These are phyloP conservation scores for Mormyrops boulengeri DNA, from an alignment of 2,797 vertebrate species.

Conservation along the genomic window DNA sequence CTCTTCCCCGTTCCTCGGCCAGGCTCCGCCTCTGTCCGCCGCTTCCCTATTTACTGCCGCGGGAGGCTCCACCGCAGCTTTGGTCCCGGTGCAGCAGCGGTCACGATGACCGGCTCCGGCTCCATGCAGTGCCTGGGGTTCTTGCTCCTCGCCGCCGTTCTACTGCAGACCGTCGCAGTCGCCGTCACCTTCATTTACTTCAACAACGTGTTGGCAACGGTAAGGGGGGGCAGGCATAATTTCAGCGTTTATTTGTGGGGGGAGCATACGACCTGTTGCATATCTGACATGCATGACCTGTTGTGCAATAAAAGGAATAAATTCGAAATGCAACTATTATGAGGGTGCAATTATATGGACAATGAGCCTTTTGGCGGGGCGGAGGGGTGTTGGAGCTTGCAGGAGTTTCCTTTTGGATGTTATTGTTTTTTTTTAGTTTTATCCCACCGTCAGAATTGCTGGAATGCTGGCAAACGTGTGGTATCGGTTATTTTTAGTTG, in stretches of 20 bases:
- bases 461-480: neutral
- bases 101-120: conserved; percentile 57
- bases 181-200: conserved; percentile 84
- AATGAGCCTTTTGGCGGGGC: neutral
- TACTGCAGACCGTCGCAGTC: conserved; percentile 79
- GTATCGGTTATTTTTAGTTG: neutral
- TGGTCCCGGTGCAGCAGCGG: conserved; percentile 18
- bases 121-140: conserved; percentile 60
- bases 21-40: conserved; percentile 36
- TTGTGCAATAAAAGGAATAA: neutral
- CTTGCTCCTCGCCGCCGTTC: conserved; percentile 67
- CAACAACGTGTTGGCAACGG: conserved; percentile 77
- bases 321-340: neutral
- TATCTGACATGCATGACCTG: neutral
- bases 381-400: neutral
- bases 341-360: neutral
- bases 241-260: neutral
- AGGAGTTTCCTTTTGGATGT: neutral
- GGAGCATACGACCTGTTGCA: neutral
- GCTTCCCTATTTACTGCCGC: conserved; percentile 29
- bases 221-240: conserved; percentile 49
- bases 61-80: conserved; percentile 20
- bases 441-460: neutral
- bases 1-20: neutral
- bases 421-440: neutral